A percentile compares a stretch with the other conserved stretches of the same genome.
Evolutionary conservation across 2,113 vertebrate genomes (phyloP).

Genomic region (Psettodes erumei): DNA sequence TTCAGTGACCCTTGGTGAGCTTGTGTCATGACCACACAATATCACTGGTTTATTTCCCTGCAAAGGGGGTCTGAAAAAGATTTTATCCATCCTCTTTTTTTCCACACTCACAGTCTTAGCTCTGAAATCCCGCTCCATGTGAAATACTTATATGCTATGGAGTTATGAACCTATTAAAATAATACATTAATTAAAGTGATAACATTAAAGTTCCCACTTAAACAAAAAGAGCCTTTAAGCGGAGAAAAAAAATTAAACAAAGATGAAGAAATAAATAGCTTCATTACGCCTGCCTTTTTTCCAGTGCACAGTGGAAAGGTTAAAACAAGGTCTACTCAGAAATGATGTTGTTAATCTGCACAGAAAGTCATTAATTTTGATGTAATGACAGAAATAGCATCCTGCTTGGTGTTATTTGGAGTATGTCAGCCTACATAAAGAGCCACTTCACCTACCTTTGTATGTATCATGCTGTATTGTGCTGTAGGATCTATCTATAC

Average conservation of each 20-base stretch:
- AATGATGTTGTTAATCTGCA: neutral
- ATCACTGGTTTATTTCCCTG: constrained; percentile 36
- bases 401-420: neutral
- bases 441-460: neutral
- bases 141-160: neutral
- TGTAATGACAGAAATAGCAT: neutral
- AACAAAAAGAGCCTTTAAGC: constrained; percentile 12
- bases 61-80: constrained; percentile 17
- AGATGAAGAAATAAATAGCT: neutral
- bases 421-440: neutral
- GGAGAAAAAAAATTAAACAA: neutral
- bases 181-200: constrained; percentile 8
- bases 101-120: neutral
- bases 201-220: neutral
- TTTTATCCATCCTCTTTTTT: constrained; percentile 5
- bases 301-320: neutral
- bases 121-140: constrained; percentile 9
- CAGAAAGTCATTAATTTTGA: neutral
- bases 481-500: neutral
- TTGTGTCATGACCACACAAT: constrained; percentile 54
- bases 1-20: constrained; percentile 55
- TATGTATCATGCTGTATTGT: neutral
- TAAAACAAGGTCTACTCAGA: neutral
- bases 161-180: constrained; percentile 9
- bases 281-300: neutral